Evolutionary conservation across 2,888 invertebrate genomes (phyloP).

Genomic region (Lordiphosa fenestrarum): DNA sequence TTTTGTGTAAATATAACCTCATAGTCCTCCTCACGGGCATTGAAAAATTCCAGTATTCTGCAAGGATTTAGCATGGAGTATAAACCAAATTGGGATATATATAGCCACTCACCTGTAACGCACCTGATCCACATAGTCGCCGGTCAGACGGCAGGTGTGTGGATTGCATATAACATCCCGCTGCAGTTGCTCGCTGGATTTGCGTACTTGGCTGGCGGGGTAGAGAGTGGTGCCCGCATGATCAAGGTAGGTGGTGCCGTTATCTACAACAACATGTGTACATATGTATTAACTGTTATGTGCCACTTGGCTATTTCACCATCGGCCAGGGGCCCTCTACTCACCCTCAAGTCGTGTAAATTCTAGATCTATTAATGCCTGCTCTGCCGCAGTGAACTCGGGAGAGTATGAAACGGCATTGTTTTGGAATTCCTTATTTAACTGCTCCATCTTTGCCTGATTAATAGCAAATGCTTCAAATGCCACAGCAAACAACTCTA

Average conservation of each 20-base stretch:
- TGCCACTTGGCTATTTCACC: conserved; percentile 27
- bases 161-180: conserved; percentile 93
- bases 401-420: conserved; percentile 17
- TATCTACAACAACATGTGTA: conserved; percentile 15
- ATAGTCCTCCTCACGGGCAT: conserved; percentile 90
- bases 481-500: no score
- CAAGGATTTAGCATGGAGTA: conserved; percentile 29
- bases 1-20: conserved; percentile 96
- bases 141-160: conserved; percentile 91
- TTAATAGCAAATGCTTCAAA: not conserved
- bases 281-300: conserved; percentile 25
- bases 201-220: conserved; percentile 86
- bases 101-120: conserved; percentile 84
- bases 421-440: not conserved
- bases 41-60: conserved; percentile 92
- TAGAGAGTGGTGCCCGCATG: conserved; percentile 94
- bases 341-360: conserved; percentile 66
- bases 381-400: conserved; percentile 60
- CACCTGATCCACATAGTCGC: conserved; percentile 91
- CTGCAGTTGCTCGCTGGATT: conserved; percentile 84
- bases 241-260: conserved; percentile 89
- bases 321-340: conserved; percentile 11
- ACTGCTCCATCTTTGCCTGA: not conserved
- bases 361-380: conserved; percentile 54
- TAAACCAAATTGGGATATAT: not conserved